These are phyloP conservation scores for Aphidius gifuensis DNA, from an alignment of 1,140 invertebrate genomes.

Conservation along the genomic window DNA sequence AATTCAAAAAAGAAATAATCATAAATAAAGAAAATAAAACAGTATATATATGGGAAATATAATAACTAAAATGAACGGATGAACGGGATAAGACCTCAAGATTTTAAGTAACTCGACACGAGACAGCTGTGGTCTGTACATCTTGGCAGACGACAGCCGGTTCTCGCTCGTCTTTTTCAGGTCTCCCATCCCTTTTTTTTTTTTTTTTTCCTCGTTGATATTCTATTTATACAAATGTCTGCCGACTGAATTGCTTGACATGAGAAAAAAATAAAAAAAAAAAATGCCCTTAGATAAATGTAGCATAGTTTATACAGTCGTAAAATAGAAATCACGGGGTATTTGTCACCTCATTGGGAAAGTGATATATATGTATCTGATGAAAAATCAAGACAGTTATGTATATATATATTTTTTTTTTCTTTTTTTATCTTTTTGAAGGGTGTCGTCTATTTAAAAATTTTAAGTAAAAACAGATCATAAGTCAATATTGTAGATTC, in stretches of 20 bases:
- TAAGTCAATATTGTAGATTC: no score
- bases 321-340: no score
- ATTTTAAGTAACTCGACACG: slow-evolving; percentile 18
- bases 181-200: neutral
- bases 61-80: slow-evolving; percentile 1
- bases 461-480: no score
- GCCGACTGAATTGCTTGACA: neutral
- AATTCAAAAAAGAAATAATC: neutral
- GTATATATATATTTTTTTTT: no score
- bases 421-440: no score
- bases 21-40: no score
- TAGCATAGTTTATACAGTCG: neutral
- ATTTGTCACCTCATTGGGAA: no score
- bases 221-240: slow-evolving; percentile 12
- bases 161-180: slow-evolving; percentile 6
- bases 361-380: no score
- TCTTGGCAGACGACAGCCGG: slow-evolving; percentile 13
- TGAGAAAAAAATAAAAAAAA: neutral
- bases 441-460: no score
- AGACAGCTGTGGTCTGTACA: slow-evolving; percentile 15
- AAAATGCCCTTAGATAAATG: neutral
- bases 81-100: slow-evolving; percentile 3
- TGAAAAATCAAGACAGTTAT: no score
- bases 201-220: neutral
- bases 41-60: neutral